phyloP scores from a whole-genome alignment of 2,113 vertebrate genomes.

The Sebastes schlegelii region DNA sequence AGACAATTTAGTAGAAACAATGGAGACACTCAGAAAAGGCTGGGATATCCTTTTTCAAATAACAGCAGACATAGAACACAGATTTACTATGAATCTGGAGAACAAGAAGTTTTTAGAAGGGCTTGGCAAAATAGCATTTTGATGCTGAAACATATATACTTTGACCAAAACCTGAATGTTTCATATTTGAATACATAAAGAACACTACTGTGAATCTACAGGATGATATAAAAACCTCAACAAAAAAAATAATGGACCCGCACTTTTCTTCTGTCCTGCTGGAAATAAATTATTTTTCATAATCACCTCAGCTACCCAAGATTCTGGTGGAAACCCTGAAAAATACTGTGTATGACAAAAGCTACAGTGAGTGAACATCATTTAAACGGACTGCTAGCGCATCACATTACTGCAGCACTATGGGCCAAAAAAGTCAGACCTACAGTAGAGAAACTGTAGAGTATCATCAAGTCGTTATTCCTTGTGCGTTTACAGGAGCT shows the following conservation, averaged over 20 bases:
- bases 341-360: background rate
- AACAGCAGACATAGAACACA: background rate
- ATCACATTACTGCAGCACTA: background rate
- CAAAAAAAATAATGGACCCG: no score
- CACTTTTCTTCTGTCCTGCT: no score
- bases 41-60: background rate
- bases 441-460: conserved; percentile 5
- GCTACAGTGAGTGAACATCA: background rate
- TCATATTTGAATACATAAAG: no score
- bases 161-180: no score
- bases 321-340: background rate
- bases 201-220: no score
- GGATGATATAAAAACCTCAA: no score
- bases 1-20: background rate
- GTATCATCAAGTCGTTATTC: conserved; percentile 11
- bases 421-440: background rate
- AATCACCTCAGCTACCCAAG: background rate
- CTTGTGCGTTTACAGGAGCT: conserved; percentile 40
- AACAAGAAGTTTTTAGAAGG: background rate
- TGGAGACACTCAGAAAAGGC: background rate
- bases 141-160: no score
- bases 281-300: background rate
- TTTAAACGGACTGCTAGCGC: background rate
- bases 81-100: conserved; percentile 2
- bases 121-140: no score